These are phyloP conservation scores for Polymixis lichenea DNA, from an alignment of 2,888 invertebrate species.

Conservation along the genomic window DNA sequence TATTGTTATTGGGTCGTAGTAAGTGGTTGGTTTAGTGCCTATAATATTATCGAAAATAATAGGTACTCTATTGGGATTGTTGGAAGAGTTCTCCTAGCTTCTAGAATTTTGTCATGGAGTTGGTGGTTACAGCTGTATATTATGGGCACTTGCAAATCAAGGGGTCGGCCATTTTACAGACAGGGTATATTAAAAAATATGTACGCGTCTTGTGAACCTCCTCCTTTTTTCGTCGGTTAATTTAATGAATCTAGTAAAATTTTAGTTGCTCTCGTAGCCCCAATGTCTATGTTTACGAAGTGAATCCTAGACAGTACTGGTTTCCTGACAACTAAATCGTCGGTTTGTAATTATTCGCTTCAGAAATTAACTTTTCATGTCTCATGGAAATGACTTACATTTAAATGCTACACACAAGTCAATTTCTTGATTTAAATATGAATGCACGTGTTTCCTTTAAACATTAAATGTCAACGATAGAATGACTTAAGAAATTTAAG, in stretches of 20 bases:
- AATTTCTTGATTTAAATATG: slow-evolving; percentile 29
- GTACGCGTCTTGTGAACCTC: background rate
- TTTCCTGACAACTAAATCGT: background rate
- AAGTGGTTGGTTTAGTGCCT: slow-evolving; percentile 16
- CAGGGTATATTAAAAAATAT: background rate
- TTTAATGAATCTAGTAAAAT: too few species aligned
- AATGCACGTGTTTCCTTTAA: slow-evolving; percentile 16
- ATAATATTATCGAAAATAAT: background rate
- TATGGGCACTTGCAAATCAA: background rate
- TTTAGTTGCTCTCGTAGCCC: background rate
- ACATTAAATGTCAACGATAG: slow-evolving; percentile 5
- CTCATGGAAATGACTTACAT: slow-evolving; percentile 3
- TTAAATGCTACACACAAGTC: slow-evolving; percentile 21
- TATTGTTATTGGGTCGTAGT: slow-evolving; percentile 37
- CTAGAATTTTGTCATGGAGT: background rate
- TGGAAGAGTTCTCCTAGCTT: background rate
- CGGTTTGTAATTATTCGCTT: background rate
- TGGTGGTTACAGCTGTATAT: background rate
- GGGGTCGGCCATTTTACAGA: too few species aligned
- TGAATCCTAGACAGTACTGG: too few species aligned
- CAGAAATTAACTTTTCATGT: background rate
- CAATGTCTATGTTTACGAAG: background rate
- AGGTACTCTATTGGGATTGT: background rate
- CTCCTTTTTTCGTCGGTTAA: background rate
- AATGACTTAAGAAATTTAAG: slow-evolving; percentile 18